phyloP scores from a whole-genome alignment of 1,140 invertebrate species.

The Bombus difficillimus region DNA sequence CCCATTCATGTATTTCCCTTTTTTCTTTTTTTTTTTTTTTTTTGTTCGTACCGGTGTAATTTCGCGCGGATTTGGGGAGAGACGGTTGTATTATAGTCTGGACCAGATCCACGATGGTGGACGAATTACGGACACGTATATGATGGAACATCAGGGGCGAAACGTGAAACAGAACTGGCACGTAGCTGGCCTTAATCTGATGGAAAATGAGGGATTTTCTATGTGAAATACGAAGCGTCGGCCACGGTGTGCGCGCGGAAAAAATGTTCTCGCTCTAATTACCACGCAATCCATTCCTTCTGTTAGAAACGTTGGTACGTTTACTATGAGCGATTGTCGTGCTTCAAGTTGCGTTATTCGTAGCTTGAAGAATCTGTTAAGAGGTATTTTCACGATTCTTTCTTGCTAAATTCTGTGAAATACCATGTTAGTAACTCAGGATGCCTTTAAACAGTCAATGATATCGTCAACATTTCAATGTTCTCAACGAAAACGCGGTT shows the following conservation, averaged over 20 bases:
- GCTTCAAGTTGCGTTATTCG: not conserved
- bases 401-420: not conserved
- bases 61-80: not conserved
- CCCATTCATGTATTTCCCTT: not conserved
- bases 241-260: not conserved
- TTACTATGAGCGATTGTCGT: not conserved
- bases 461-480: too few relatives aligned
- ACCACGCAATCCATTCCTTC: not conserved
- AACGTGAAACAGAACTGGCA: constrained; percentile 10
- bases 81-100: too few relatives aligned
- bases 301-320: not conserved
- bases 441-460: too few relatives aligned
- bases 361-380: not conserved
- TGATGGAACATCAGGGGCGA: not conserved
- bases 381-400: not conserved
- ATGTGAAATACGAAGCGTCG: not conserved
- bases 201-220: constrained; percentile 35
- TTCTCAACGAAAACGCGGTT: too few relatives aligned
- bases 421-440: too few relatives aligned
- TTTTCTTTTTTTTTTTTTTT: accelerated
- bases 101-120: not conserved
- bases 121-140: not conserved
- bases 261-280: constrained; percentile 11
- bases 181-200: constrained; percentile 33
- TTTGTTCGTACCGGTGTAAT: not conserved